These are phyloP conservation scores for Gallinago media DNA, from an alignment of 2,113 vertebrate species.

Conservation along the genomic window DNA sequence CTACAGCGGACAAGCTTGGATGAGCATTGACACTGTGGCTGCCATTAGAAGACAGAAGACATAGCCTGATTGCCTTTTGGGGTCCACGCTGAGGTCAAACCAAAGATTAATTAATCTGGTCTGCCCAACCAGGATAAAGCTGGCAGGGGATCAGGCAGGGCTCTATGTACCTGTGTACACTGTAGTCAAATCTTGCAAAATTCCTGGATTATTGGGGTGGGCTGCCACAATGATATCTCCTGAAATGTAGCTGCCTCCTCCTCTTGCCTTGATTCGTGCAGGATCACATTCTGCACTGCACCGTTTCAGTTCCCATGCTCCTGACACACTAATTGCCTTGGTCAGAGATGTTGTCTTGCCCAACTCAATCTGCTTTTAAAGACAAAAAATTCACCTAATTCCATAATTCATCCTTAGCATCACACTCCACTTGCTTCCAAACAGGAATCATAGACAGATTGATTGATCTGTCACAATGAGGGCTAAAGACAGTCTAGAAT, in stretches of 20 bases:
- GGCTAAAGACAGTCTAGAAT: slow-evolving; percentile 1
- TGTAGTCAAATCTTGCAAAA: not conserved
- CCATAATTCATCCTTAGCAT: slow-evolving; percentile 38
- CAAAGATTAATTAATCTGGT: not conserved
- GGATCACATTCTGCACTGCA: not conserved
- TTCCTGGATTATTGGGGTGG: not conserved
- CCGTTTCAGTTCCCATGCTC: not conserved
- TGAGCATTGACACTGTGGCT: not conserved
- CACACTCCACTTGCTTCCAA: slow-evolving; percentile 27
- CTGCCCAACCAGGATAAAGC: not conserved
- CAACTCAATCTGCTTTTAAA: slow-evolving; percentile 22
- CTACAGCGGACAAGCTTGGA: not conserved
- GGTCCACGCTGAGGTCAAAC: not conserved
- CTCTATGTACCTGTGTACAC: not conserved
- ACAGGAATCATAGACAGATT: not conserved
- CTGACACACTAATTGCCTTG: not conserved
- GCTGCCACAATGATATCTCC: not conserved
- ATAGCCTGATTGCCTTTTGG: not conserved
- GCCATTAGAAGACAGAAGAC: not conserved
- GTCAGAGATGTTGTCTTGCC: not conserved
- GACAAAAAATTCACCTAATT: not conserved
- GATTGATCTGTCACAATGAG: slow-evolving; percentile 36
- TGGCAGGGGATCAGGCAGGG: not conserved
- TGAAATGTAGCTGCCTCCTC: not conserved
- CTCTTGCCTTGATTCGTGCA: not conserved